Conservation (phyloP, 2,113 vertebrate genomes). For the Prunella himalayana region DNA sequence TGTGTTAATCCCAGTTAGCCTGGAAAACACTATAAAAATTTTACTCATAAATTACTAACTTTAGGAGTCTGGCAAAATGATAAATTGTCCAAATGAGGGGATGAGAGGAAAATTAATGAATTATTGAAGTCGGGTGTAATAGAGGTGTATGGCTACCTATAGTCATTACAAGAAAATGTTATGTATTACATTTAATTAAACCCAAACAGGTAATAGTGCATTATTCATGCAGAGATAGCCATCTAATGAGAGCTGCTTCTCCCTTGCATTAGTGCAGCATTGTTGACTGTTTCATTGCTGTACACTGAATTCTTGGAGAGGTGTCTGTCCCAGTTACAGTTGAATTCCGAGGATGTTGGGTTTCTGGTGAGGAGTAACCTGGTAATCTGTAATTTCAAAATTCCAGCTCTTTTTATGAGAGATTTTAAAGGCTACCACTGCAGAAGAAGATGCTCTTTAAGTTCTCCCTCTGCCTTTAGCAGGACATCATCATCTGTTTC, state of each 20-base stretch:
- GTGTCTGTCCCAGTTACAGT: not conserved
- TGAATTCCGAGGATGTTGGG: not conserved
- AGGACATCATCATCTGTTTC: not conserved
- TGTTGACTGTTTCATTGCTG: conserved; percentile 25
- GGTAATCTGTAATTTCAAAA: not conserved
- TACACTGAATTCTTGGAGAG: not conserved
- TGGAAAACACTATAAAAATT: not conserved
- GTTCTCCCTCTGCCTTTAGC: not conserved
- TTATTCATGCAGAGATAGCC: conserved; percentile 29
- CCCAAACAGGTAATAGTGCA: conserved; percentile 31
- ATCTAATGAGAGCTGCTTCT: conserved; percentile 27
- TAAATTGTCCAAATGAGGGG: not conserved
- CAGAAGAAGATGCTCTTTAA: not conserved
- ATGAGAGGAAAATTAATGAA: not conserved
- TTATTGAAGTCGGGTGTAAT: not conserved
- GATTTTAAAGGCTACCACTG: not conserved
- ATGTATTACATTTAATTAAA: conserved; percentile 61
- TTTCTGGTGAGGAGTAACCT: not conserved
- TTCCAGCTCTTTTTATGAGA: not conserved
- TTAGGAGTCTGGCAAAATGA: not conserved
- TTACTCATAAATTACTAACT: not conserved
- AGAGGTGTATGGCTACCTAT: not conserved
- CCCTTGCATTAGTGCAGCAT: not conserved
- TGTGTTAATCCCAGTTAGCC: not conserved
- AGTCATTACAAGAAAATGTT: not conserved